Conservation (phyloP, 2,888 invertebrate genomes). For the Meghimatium bilineatum region DNA sequence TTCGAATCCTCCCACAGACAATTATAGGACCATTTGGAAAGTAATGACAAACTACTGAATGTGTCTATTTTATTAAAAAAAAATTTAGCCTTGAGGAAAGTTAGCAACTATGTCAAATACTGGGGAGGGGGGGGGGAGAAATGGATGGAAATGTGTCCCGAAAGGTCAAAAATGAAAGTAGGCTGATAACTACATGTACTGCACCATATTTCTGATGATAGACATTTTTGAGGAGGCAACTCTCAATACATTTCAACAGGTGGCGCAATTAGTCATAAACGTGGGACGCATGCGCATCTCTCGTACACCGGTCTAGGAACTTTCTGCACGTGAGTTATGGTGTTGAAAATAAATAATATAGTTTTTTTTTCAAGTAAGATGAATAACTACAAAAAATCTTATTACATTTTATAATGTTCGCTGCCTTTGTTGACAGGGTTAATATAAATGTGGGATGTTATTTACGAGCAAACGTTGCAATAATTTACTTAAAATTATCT, state of each 20-base stretch:
- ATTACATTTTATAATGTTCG: neutral
- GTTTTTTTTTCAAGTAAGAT: neutral
- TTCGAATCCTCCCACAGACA: no score
- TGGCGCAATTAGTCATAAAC: constrained; percentile 35
- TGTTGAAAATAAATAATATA: neutral
- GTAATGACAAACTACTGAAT: no score
- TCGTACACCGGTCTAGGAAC: constrained; percentile 6
- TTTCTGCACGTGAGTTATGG: constrained; percentile 44
- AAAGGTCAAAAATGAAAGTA: no score
- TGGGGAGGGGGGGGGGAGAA: no score
- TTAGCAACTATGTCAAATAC: no score
- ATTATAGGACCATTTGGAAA: no score
- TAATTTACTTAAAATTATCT: neutral
- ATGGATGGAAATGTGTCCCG: no score
- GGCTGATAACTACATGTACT: no score
- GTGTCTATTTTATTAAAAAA: no score
- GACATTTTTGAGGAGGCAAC: no score
- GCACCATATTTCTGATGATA: no score
- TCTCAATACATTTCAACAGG: constrained; percentile 27
- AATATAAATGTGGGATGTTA: neutral
- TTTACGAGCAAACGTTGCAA: neutral
- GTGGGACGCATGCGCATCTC: constrained; percentile 49
- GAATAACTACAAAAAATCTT: neutral
- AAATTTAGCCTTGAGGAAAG: no score
- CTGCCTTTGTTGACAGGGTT: neutral